These are phyloP conservation scores for Epistrophella euchroma DNA, from an alignment of 2,888 invertebrate genomes.

Conservation along the genomic window DNA sequence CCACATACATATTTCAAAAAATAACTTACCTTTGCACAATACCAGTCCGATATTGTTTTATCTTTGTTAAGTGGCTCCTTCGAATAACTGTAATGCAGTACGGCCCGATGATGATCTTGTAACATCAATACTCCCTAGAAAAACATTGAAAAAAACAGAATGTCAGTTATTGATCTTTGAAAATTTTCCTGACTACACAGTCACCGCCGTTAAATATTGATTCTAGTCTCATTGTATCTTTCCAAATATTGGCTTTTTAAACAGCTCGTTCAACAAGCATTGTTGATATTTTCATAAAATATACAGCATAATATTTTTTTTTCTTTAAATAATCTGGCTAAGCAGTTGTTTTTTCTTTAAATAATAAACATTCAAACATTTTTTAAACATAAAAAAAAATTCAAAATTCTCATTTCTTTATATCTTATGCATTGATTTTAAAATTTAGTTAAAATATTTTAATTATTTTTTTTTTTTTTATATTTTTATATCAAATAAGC, in stretches of 20 bases:
- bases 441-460: neutral
- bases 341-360: slow-evolving; percentile 63
- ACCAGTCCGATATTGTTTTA: slow-evolving; percentile 85
- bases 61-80: slow-evolving; percentile 85
- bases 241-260: slow-evolving; percentile 70
- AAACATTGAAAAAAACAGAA: slow-evolving; percentile 79
- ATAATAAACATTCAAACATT: slow-evolving; percentile 16
- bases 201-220: slow-evolving; percentile 77
- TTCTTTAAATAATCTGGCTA: slow-evolving; percentile 69
- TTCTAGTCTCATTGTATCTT: slow-evolving; percentile 69
- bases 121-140: slow-evolving; percentile 90
- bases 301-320: slow-evolving; percentile 50
- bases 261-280: slow-evolving; percentile 73
- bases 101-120: slow-evolving; percentile 89
- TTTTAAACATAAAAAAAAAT: neutral
- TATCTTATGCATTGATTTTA: neutral
- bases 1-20: neutral
- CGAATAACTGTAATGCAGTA: slow-evolving; percentile 91
- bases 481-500: slow-evolving; percentile 27
- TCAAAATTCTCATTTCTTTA: neutral
- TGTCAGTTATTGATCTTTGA: slow-evolving; percentile 77
- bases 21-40: slow-evolving; percentile 86
- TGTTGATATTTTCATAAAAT: slow-evolving; percentile 62
- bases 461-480: no score
- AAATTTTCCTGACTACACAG: slow-evolving; percentile 77